phyloP scores from a whole-genome alignment of 2,113 vertebrate species.

The Colaptes auratus region DNA sequence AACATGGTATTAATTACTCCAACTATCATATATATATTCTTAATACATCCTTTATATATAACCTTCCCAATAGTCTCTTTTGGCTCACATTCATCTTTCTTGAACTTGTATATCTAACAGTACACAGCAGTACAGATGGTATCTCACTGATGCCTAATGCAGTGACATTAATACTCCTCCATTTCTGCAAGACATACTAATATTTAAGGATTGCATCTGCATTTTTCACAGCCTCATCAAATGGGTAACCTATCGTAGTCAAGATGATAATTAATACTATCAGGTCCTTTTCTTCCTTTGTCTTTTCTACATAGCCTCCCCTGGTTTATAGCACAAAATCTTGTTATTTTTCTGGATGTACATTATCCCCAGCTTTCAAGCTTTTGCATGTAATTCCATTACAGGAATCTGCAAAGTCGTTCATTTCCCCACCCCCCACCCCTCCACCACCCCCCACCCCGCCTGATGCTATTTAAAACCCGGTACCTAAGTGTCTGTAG shows the following conservation, averaged over 20 bases:
- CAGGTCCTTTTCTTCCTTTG: background rate
- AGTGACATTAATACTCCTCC: conserved; percentile 13
- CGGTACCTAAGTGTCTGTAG: background rate
- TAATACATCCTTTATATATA: background rate
- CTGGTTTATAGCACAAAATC: background rate
- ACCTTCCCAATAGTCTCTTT: background rate
- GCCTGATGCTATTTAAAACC: background rate
- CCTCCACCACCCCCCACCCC: too few species aligned
- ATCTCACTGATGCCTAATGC: background rate
- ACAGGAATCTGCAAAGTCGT: background rate
- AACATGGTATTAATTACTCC: background rate
- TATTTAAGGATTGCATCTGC: background rate
- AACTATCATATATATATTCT: background rate
- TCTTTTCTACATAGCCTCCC: background rate
- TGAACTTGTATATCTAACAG: background rate
- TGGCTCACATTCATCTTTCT: background rate
- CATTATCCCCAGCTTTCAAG: background rate
- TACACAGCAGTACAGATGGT: background rate
- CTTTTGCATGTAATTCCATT: background rate
- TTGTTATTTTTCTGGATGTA: background rate
- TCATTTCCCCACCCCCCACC: background rate
- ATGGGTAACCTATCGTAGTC: background rate
- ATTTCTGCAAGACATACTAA: conserved; percentile 19
- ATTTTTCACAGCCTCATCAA: conserved; percentile 16
- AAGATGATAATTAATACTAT: background rate